Evolutionary conservation across 2,113 vertebrate species (phyloP).

Genomic region (Rousettus leschenaultii): DNA sequence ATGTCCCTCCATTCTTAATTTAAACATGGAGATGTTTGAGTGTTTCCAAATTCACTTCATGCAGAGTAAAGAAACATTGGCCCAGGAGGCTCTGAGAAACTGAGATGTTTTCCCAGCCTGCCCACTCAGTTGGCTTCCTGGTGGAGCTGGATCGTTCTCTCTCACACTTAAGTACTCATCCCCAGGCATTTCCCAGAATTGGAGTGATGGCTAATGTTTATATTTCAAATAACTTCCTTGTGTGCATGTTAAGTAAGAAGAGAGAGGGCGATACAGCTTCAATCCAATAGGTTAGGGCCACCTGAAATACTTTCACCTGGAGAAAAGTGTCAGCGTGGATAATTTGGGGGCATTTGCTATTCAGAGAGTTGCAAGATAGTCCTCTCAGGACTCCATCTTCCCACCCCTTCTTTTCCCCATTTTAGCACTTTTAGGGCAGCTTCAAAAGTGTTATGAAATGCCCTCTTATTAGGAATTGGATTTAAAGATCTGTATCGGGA

Average conservation of each 20-base stretch:
- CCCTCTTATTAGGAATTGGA: background rate
- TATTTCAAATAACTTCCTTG: constrained; percentile 30
- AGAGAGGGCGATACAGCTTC: background rate
- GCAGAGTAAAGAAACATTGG: background rate
- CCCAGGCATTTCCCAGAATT: background rate
- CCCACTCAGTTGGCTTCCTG: background rate
- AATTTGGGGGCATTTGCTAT: background rate
- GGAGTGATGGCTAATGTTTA: background rate
- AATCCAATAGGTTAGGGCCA: background rate
- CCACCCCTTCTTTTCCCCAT: background rate
- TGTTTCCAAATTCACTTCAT: background rate
- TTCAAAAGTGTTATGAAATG: background rate
- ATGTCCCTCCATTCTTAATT: background rate
- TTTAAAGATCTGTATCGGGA: background rate
- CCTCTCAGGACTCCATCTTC: background rate
- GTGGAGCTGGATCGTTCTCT: background rate
- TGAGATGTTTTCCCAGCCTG: background rate
- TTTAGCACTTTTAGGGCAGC: background rate
- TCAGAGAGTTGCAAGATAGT: background rate
- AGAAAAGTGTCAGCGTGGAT: background rate
- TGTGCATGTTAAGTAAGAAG: background rate
- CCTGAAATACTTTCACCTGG: background rate
- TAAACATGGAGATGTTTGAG: background rate
- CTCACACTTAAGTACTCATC: background rate
- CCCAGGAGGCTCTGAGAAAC: background rate